These are phyloP conservation scores for Rhizomys pruinosus DNA, from an alignment of 2,113 vertebrate genomes.

Conservation along the genomic window DNA sequence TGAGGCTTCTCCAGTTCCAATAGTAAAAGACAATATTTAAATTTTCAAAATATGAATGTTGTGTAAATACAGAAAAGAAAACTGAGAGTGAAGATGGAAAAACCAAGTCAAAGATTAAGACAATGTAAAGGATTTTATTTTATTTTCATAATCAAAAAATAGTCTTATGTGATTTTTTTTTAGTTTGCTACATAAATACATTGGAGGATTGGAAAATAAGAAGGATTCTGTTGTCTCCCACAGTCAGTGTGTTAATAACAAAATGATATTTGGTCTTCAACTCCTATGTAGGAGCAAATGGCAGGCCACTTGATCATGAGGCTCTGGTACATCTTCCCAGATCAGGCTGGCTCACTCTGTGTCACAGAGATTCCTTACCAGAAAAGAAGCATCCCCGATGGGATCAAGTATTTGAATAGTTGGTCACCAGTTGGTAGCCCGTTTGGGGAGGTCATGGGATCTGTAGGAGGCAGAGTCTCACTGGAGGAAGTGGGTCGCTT, in stretches of 20 bases:
- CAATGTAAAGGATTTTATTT: neutral
- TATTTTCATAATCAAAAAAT: neutral
- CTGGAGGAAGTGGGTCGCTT: no score
- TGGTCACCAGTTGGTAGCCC: no score
- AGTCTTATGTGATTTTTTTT: neutral
- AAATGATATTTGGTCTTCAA: neutral
- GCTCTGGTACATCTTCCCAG: neutral
- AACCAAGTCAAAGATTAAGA: neutral
- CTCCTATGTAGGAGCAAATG: neutral
- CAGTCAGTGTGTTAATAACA: neutral
- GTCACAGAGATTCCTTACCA: neutral
- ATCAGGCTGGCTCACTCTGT: neutral
- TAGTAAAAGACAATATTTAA: slow-evolving; percentile 1
- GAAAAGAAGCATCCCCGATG: neutral
- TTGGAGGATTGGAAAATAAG: neutral
- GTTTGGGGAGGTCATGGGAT: no score
- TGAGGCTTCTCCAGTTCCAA: neutral
- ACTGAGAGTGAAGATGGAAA: neutral
- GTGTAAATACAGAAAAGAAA: neutral
- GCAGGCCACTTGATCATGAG: neutral
- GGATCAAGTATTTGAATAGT: no score
- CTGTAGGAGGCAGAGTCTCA: no score
- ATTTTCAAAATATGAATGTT: neutral
- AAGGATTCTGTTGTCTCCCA: neutral
- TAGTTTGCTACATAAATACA: neutral